phyloP scores from a whole-genome alignment of 1,140 invertebrate species.

The Ctenoplectra terminalis region DNA sequence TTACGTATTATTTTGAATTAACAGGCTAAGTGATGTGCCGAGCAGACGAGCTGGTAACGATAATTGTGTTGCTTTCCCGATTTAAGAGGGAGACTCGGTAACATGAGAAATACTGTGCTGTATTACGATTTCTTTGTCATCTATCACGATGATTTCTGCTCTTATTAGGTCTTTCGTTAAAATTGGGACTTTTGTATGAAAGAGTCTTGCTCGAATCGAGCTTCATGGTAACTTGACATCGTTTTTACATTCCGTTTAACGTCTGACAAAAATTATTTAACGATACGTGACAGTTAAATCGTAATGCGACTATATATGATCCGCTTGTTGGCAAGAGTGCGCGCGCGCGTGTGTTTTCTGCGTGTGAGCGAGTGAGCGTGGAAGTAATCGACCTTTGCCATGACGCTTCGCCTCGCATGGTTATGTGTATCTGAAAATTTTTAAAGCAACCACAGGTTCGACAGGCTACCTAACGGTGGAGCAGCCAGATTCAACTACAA shows the following conservation, averaged over 20 bases:
- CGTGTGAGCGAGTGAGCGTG: constrained; percentile 75
- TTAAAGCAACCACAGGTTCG: constrained; percentile 66
- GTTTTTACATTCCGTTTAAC: not conserved
- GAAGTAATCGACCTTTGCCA: constrained; percentile 80
- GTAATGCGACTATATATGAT: constrained; percentile 50
- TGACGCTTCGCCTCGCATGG: constrained; percentile 83
- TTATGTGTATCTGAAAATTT: constrained; percentile 81
- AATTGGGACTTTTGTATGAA: not conserved
- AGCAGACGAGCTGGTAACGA: constrained; percentile 65
- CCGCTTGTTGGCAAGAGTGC: constrained; percentile 71
- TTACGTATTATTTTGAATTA: constrained; percentile 70
- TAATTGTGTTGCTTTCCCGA: constrained; percentile 65
- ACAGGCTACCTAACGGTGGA: not conserved
- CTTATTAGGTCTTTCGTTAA: not conserved
- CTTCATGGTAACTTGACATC: not conserved
- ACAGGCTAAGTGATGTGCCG: constrained; percentile 66
- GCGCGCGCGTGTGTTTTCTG: constrained; percentile 71
- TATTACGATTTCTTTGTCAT: constrained; percentile 51
- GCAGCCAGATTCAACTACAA: not conserved
- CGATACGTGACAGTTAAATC: constrained; percentile 10
- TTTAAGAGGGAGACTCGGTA: constrained; percentile 48
- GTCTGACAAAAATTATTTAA: not conserved
- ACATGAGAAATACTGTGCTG: constrained; percentile 55
- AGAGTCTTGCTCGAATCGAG: not conserved
- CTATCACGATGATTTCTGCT: constrained; percentile 1